Percentiles rank a stretch among this genome's conserved stretches.
Conservation (phyloP, 1,140 invertebrate genomes). For the Idris sp. region DNA sequence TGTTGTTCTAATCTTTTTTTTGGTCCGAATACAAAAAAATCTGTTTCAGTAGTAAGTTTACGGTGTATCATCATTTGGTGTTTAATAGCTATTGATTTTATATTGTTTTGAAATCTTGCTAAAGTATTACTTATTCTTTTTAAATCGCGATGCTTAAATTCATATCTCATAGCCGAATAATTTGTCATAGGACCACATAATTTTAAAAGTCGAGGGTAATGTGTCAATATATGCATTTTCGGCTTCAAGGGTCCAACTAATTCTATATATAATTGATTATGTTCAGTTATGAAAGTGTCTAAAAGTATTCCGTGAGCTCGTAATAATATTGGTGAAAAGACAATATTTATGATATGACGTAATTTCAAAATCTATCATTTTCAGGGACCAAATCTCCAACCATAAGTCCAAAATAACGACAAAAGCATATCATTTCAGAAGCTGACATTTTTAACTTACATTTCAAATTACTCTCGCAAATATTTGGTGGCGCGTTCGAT, state of each 20-base stretch:
- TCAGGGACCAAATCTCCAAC: background rate
- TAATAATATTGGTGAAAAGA: background rate
- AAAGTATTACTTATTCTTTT: too few relatives aligned
- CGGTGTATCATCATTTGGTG: too few relatives aligned
- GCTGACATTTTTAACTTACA: conserved; percentile 35
- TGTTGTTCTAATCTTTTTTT: too few relatives aligned
- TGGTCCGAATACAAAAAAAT: too few relatives aligned
- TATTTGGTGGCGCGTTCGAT: conserved; percentile 13
- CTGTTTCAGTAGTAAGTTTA: too few relatives aligned
- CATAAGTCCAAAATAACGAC: conserved; percentile 31
- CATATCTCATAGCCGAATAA: too few relatives aligned
- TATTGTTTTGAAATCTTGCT: too few relatives aligned
- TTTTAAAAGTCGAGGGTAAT: background rate
- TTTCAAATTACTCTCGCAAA: conserved; percentile 6
- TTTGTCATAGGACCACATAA: background rate
- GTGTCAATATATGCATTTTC: background rate
- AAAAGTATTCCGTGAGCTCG: background rate
- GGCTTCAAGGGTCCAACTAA: background rate
- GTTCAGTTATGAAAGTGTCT: background rate
- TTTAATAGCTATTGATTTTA: too few relatives aligned
- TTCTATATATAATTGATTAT: background rate
- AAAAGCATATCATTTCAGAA: conserved; percentile 27
- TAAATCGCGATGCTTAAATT: too few relatives aligned
- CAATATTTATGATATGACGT: background rate
- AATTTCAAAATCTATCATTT: background rate